Conservation (phyloP, 2,888 invertebrate genomes). For the Trissolcus japonicus region DNA sequence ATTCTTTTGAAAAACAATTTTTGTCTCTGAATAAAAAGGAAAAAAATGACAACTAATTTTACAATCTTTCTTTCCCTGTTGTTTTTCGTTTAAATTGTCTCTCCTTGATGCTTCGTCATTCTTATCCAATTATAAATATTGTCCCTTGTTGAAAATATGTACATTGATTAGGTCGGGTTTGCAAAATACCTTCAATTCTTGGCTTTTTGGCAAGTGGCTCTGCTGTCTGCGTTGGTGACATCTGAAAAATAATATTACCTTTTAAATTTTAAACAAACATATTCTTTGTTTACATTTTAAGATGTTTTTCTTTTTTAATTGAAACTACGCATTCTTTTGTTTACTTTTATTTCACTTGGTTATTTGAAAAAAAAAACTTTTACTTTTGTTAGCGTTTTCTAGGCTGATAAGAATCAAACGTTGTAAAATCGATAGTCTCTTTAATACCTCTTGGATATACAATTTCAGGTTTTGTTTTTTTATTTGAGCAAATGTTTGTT, state of each 20-base stretch:
- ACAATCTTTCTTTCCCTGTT: constrained; percentile 51
- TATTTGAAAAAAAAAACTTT: no score
- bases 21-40: constrained; percentile 13
- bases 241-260: constrained; percentile 59
- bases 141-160: constrained; percentile 59
- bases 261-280: background rate
- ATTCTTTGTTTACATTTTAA: background rate
- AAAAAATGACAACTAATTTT: constrained; percentile 19
- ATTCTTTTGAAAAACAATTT: constrained; percentile 12
- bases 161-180: constrained; percentile 56
- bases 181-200: constrained; percentile 74
- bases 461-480: background rate
- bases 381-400: no score
- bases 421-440: no score
- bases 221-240: constrained; percentile 66
- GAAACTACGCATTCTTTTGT: no score
- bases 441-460: no score
- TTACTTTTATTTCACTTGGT: no score
- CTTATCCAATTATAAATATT: constrained; percentile 62
- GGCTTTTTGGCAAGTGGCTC: constrained; percentile 71
- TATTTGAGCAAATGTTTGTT: background rate
- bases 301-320: no score
- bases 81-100: constrained; percentile 38
- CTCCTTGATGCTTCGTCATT: constrained; percentile 58
- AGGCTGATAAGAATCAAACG: no score